Evolutionary conservation across 2,113 vertebrate genomes (phyloP).

Genomic region (Brachypteracias leptosomus): DNA sequence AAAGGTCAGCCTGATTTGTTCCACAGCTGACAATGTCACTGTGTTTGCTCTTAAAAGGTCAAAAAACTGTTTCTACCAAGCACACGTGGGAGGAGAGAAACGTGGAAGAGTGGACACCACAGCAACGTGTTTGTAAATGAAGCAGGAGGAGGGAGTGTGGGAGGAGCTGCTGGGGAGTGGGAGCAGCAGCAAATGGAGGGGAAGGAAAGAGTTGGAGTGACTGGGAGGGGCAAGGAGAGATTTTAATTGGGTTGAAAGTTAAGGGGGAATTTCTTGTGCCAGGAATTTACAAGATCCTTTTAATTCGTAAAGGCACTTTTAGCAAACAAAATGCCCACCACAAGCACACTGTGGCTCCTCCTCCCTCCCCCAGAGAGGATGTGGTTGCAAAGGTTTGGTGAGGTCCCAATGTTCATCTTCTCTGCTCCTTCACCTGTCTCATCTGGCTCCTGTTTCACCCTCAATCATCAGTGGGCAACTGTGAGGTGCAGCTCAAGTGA

Average conservation of each 20-base stretch:
- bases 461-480: background rate
- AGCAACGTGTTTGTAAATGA: background rate
- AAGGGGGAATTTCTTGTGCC: background rate
- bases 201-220: background rate
- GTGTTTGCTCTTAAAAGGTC: background rate
- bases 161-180: background rate
- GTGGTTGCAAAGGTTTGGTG: background rate
- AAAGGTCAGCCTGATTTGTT: background rate
- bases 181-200: background rate
- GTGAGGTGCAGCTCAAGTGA: background rate
- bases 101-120: no score
- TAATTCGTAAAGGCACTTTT: background rate
- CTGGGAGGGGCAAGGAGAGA: background rate
- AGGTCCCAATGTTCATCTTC: background rate
- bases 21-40: background rate
- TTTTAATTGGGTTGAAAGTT: background rate
- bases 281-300: background rate
- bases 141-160: background rate
- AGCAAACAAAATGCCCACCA: background rate
- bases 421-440: background rate
- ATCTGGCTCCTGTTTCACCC: background rate
- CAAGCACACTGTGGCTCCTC: background rate
- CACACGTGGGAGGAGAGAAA: accelerated
- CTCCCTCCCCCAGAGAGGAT: background rate
- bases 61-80: background rate